phyloP scores from a whole-genome alignment of 1,140 invertebrate genomes.

The Drosophila kohkoa region DNA sequence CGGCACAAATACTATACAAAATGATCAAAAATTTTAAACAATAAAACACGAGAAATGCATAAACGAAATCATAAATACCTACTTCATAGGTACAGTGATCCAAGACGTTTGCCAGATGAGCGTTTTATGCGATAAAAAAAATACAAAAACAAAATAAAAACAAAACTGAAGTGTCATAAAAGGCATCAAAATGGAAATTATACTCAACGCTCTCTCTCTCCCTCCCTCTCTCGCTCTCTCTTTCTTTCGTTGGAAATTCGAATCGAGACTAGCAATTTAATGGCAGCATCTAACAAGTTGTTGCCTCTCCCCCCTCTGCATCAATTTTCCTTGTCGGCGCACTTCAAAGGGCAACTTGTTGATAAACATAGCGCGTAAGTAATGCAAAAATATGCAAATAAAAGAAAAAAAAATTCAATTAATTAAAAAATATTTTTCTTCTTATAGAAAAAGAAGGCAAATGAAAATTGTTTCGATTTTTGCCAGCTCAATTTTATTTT shows the following conservation, averaged over 20 bases:
- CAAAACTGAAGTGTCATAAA: constrained; percentile 78
- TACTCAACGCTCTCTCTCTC: constrained; percentile 31
- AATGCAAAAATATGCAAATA: constrained; percentile 54
- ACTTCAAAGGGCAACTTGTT: constrained; percentile 68
- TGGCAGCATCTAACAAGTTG: constrained; percentile 63
- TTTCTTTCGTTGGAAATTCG: constrained; percentile 61
- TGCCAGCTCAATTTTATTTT: constrained; percentile 22
- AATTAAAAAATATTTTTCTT: constrained; percentile 68
- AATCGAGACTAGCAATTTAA: constrained; percentile 74
- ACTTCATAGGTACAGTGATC: constrained; percentile 43
- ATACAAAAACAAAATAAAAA: constrained; percentile 43
- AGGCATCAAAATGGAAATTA: constrained; percentile 81
- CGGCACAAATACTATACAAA: constrained; percentile 38
- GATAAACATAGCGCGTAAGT: constrained; percentile 64
- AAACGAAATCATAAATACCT: constrained; percentile 82
- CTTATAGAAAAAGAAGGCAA: constrained; percentile 52
- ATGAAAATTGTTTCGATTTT: constrained; percentile 52
- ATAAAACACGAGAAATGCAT: constrained; percentile 78
- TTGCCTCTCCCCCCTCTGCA: background rate
- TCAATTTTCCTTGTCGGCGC: constrained; percentile 44
- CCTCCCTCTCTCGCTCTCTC: constrained; percentile 23
- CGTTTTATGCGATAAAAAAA: constrained; percentile 57
- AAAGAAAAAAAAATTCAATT: constrained; percentile 64
- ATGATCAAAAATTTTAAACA: constrained; percentile 66
- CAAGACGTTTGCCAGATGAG: constrained; percentile 44